Conservation (phyloP, 2,888 invertebrate genomes). For the Diloba caeruleocephala region DNA sequence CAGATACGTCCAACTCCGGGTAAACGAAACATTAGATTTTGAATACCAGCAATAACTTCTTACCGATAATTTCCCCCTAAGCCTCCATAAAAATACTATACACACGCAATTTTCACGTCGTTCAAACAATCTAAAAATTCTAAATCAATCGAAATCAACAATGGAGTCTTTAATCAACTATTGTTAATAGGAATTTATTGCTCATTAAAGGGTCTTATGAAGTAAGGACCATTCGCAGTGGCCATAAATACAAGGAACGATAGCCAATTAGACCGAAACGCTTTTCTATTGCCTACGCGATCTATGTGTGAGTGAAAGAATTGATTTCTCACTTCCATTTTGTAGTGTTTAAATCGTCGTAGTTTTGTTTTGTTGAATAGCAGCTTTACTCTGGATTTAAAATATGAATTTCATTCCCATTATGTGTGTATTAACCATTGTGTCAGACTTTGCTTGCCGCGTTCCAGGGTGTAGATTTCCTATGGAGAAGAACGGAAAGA, state of each 20-base stretch:
- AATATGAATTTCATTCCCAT: too few relatives aligned
- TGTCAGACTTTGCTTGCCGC: too few relatives aligned
- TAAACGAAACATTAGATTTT: too few relatives aligned
- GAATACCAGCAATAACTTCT: not conserved
- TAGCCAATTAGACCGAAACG: constrained; percentile 64
- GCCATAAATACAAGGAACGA: constrained; percentile 53
- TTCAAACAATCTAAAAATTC: constrained; percentile 30
- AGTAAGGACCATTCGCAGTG: constrained; percentile 57
- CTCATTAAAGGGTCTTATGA: constrained; percentile 69
- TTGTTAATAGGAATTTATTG: constrained; percentile 66
- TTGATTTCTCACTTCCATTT: constrained; percentile 25
- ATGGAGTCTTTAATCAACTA: constrained; percentile 54
- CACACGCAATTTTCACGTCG: constrained; percentile 23
- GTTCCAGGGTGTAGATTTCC: too few relatives aligned
- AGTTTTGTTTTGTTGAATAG: constrained; percentile 20
- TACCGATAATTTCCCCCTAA: not conserved
- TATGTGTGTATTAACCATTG: too few relatives aligned
- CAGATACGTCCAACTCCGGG: too few relatives aligned
- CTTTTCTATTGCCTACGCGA: constrained; percentile 41
- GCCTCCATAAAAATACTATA: constrained; percentile 5
- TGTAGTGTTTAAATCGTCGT: constrained; percentile 24
- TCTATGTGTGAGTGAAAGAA: constrained; percentile 17
- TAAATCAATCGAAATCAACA: constrained; percentile 43
- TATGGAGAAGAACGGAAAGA: too few relatives aligned
- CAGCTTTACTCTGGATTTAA: constrained; percentile 3